A percentile compares a stretch with the other conserved stretches of the same genome.
phyloP scores from a whole-genome alignment of 2,888 invertebrate species.

The Drosophila suboccidentalis region DNA sequence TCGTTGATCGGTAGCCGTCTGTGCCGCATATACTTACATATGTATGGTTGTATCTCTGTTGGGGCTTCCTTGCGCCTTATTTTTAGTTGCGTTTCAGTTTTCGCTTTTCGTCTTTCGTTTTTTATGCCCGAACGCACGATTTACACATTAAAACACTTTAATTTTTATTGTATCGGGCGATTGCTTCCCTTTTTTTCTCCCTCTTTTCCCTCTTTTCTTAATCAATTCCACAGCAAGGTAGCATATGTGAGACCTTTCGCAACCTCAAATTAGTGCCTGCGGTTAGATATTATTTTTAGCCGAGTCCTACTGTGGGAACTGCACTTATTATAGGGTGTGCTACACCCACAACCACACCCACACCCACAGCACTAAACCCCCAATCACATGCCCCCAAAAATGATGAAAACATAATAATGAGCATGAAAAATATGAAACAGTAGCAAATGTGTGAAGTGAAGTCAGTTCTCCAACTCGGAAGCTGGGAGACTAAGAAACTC shows the following conservation, averaged over 20 bases:
- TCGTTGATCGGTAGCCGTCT: conserved; percentile 64
- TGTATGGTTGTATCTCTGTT: conserved; percentile 27
- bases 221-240: conserved; percentile 66
- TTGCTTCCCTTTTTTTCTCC: conserved; percentile 54
- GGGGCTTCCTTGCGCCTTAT: conserved; percentile 66
- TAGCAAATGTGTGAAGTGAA: conserved; percentile 65
- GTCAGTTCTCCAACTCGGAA: neutral
- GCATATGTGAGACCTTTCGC: conserved; percentile 71
- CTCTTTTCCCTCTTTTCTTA: conserved; percentile 46
- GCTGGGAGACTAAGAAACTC: neutral
- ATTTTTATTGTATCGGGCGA: conserved; percentile 71
- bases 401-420: conserved; percentile 43
- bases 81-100: conserved; percentile 40
- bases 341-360: conserved; percentile 26
- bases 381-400: conserved; percentile 10
- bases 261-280: conserved; percentile 78
- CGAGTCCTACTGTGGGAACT: conserved; percentile 66
- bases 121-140: conserved; percentile 80
- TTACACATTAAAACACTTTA: conserved; percentile 83
- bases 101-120: conserved; percentile 32
- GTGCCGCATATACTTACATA: conserved; percentile 1
- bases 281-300: conserved; percentile 67
- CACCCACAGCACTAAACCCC: conserved; percentile 4
- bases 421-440: conserved; percentile 73
- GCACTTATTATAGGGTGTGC: conserved; percentile 65